Percentiles rank a stretch among this genome's conserved stretches.
Conservation (phyloP, 2,888 invertebrate genomes). For the Strigamia transsilvanica region DNA sequence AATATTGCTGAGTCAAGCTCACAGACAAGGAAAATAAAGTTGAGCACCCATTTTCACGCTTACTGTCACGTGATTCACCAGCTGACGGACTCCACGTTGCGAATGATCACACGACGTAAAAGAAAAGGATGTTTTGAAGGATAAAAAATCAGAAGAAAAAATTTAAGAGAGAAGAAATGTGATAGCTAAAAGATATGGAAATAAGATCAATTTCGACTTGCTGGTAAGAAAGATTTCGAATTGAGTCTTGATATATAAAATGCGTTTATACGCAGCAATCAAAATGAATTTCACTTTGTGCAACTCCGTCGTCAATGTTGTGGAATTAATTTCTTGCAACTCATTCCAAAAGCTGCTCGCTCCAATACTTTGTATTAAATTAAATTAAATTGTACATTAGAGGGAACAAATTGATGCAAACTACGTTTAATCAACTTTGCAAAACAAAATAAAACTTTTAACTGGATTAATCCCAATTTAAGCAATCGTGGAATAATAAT, state of each 20-base stretch:
- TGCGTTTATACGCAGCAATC: constrained; percentile 26
- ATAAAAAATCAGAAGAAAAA: not conserved
- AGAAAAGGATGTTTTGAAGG: not conserved
- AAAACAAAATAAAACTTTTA: constrained; percentile 14
- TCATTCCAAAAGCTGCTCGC: constrained; percentile 8
- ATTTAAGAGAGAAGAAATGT: not conserved
- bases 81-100: not conserved
- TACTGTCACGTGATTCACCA: constrained; percentile 26
- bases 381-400: constrained; percentile 11
- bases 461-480: not conserved
- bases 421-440: constrained; percentile 25
- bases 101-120: not conserved
- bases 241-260: constrained; percentile 11
- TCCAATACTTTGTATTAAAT: constrained; percentile 31
- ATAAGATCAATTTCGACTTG: constrained; percentile 19
- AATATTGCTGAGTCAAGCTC: constrained; percentile 35
- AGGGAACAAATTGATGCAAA: constrained; percentile 26
- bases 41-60: constrained; percentile 38
- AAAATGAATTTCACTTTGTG: constrained; percentile 31
- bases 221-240: constrained; percentile 15
- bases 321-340: constrained; percentile 35
- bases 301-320: constrained; percentile 26
- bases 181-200: not conserved
- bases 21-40: constrained; percentile 24
- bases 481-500: not conserved